phyloP scores from a whole-genome alignment of 1,140 invertebrate genomes.

The Acyrthosiphon pisum region DNA sequence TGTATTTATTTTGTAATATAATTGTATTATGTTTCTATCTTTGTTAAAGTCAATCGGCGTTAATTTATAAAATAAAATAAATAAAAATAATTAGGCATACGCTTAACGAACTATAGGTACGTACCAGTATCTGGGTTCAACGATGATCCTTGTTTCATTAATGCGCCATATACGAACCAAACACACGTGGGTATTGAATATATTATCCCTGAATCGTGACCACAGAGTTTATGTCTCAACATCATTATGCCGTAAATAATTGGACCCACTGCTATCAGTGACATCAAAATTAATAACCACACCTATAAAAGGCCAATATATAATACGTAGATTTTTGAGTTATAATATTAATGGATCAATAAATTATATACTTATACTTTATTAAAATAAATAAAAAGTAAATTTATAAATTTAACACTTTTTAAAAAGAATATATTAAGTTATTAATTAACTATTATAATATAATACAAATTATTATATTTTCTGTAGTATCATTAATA shows the following conservation, averaged over 20 bases:
- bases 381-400: not conserved
- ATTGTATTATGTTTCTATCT: too few species aligned
- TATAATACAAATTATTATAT: not conserved
- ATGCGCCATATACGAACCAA: conserved; percentile 87
- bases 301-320: conserved; percentile 65
- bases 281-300: conserved; percentile 78
- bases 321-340: not conserved
- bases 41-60: too few species aligned
- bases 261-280: conserved; percentile 77
- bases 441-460: not conserved
- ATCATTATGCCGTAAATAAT: conserved; percentile 77
- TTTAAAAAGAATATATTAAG: not conserved
- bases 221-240: conserved; percentile 65
- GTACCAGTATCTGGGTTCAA: conserved; percentile 78
- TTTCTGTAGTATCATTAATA: not conserved
- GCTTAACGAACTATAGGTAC: not conserved
- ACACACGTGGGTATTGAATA: conserved; percentile 74
- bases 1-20: too few species aligned
- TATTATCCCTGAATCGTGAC: conserved; percentile 65
- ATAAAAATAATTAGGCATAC: not conserved
- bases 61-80: too few species aligned
- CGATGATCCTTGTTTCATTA: conserved; percentile 86
- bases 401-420: not conserved
- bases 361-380: not conserved
- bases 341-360: not conserved